Evolutionary conservation across 2,797 vertebrate species (phyloP).

Genomic region (Enteromius thamalakanensis): DNA sequence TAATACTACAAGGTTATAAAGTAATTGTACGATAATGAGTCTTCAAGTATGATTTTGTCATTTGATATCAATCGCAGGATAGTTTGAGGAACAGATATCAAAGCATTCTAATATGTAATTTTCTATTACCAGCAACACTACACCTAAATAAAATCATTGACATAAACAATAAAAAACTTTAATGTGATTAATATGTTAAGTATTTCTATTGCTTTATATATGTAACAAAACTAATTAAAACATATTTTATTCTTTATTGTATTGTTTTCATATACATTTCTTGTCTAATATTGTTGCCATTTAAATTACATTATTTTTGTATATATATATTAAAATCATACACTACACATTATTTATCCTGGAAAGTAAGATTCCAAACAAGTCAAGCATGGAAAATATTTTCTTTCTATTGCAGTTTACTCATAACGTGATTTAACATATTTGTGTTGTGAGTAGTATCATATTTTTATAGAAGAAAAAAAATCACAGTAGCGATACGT

Average conservation of each 20-base stretch:
- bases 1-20: neutral
- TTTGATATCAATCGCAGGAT: neutral
- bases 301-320: neutral
- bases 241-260: neutral
- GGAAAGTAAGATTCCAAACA: neutral
- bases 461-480: neutral
- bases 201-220: neutral
- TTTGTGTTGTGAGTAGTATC: neutral
- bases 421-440: neutral
- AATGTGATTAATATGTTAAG: neutral
- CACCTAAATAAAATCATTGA: neutral
- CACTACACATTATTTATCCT: neutral
- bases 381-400: neutral
- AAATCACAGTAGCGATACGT: neutral
- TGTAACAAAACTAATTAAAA: neutral
- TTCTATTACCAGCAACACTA: neutral
- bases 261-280: neutral
- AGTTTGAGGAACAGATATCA: neutral
- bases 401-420: neutral
- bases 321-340: neutral
- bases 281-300: neutral
- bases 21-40: neutral
- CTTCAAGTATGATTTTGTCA: neutral
- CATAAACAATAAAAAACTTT: neutral
- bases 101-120: neutral